phyloP scores from a whole-genome alignment of 2,113 vertebrate species.

The Glaucomys volans region DNA sequence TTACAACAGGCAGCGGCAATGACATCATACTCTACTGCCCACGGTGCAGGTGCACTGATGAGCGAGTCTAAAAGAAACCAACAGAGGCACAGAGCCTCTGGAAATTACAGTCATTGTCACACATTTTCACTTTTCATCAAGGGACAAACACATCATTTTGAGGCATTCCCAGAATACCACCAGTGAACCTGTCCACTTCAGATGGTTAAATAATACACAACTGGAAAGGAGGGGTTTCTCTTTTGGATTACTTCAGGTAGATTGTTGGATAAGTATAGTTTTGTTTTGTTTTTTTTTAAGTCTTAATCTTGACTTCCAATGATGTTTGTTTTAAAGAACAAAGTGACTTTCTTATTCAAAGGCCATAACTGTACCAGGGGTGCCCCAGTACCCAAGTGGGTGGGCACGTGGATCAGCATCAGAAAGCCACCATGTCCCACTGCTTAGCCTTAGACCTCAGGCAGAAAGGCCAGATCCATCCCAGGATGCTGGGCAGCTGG shows the following conservation, averaged over 20 bases:
- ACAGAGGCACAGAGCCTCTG: not conserved
- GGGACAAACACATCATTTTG: not conserved
- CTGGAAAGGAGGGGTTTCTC: not conserved
- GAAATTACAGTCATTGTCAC: not conserved
- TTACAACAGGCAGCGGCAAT: not conserved
- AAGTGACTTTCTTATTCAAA: conserved; percentile 12
- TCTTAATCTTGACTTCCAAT: conserved; percentile 28
- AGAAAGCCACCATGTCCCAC: not conserved
- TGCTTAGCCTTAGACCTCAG: not conserved
- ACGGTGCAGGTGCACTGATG: not conserved
- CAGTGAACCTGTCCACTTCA: not conserved
- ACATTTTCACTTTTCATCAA: not conserved
- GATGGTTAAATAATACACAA: not conserved
- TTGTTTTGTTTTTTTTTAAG: not conserved
- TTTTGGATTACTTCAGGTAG: not conserved
- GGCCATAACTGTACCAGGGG: not conserved
- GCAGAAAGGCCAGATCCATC: not conserved
- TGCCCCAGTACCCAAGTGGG: not conserved
- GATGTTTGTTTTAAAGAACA: conserved; percentile 36
- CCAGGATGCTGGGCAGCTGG: not conserved
- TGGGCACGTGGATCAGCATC: not conserved
- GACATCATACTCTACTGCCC: not conserved
- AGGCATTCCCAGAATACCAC: not conserved
- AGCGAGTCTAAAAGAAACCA: not conserved
- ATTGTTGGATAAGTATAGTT: not conserved